Evolutionary conservation across 2,888 invertebrate genomes (phyloP), one percentile per base, ranked within the genome.

Genomic region (Fragum fragum): DNA sequence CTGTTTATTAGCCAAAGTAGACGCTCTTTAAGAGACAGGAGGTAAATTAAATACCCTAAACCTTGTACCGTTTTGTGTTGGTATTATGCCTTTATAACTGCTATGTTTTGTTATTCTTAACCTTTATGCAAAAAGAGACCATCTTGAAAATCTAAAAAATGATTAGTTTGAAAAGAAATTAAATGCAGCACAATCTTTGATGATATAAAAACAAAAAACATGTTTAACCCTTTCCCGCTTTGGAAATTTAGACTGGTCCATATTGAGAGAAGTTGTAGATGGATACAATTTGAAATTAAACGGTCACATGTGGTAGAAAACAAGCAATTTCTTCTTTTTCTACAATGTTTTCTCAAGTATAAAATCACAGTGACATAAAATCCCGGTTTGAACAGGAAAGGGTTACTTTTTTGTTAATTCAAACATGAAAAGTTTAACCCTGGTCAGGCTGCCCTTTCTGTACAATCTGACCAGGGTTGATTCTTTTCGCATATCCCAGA

Each of bases 251-350:
- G 61, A 29, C 26, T 1, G 16, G 28, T n/a, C 29, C 3, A 28
- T 16, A 61, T n/a, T n/a, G n/a, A n/a, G n/a, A n/a, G n/a, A n/a
- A n/a, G n/a, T n/a, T n/a, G n/a, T n/a, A n/a, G n/a, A n/a, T n/a
- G n/a, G n/a, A n/a, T n/a, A n/a, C n/a, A n/a, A n/a, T n/a, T n/a
- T n/a, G n/a, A n/a, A n/a, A n/a, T n/a, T n/a, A n/a, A n/a, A n/a
- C n/a, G n/a, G n/a, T n/a, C n/a, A n/a, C n/a, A n/a, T n/a, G n/a
- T n/a, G n/a, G n/a, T n/a, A n/a, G n/a, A n/a, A n/a, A n/a, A 63
- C 63, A n/a, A n/a, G 63, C 36, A 63, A 28, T 63, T 63, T 63
- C 63, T 63, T n/a, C 63, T 32, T 36, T 36, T 63, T 21, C 11
- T 1, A 63, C 32, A 63, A 36, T 32, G 28, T 28, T n/a, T 26